Evolutionary conservation across 2,797 vertebrate genomes (phyloP), one percentile per base, ranked within the genome.

Genomic region (Alosa sapidissima): DNA sequence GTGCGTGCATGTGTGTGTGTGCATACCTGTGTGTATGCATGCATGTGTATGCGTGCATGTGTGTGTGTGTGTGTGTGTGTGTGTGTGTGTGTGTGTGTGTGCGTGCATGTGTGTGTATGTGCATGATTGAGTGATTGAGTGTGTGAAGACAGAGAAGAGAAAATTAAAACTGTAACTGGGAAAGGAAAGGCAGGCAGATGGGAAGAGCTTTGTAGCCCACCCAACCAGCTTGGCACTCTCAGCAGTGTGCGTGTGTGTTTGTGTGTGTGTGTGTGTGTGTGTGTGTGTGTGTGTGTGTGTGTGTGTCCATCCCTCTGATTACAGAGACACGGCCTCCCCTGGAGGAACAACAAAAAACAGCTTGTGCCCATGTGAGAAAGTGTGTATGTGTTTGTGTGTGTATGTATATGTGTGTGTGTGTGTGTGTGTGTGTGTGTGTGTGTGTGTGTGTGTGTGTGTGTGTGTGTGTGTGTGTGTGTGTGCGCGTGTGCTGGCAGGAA

Each of bases 341-440:
- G 62, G 62, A 65, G 62, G 60, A 24, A 65, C 62, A 65, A 65
- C 62, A 65, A 24, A 33, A 65, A 65, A 65, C 62, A 65, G 62
- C 62, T 65, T 65, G 62, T 65, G 62, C 62, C 62, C 62, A 65
- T 28, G 62, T 65, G 62, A 33, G 62, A 9, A 11, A 28, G 62
- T 65, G 62, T 65, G 24, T 65, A 24, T 55, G 14, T 55, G 11
- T 54, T 8, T 54, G 52, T 81, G 81, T 62, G 82, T 24, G 55
- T 62, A 16, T 41, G 14, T 19, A 14, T 45, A n/a, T n/a, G 41
- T 54, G 52, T 47, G 28, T 33, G 82, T 10, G 82, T 45, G 16
- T 19, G 16, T 55, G 54, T 55, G 16, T 19, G 54, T 55, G 19
- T 58, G 55, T 58, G 55, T 58, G 55, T 82, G 51, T 68, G 82